Conservation (phyloP, 2,113 vertebrate genomes). For the Petaurus breviceps region DNA sequence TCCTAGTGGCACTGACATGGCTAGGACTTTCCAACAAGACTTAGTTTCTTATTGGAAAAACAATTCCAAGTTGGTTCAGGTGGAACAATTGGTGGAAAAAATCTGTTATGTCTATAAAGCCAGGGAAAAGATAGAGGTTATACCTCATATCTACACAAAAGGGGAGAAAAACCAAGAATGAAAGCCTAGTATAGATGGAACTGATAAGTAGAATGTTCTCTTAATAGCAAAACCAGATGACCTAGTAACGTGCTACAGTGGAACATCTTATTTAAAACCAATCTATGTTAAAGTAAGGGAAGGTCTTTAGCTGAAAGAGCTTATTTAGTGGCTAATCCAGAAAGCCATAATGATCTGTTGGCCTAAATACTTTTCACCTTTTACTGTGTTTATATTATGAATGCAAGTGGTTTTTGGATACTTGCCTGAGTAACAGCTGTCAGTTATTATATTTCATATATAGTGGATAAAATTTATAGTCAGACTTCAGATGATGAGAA, state of each 20-base stretch:
- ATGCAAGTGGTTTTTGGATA: background rate
- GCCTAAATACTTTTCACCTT: slow-evolving; percentile 2
- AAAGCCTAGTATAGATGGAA: background rate
- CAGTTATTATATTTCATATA: background rate
- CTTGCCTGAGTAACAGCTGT: background rate
- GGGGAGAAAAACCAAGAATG: slow-evolving; percentile 10
- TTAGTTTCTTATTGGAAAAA: background rate
- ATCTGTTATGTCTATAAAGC: slow-evolving; percentile 22
- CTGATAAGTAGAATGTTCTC: slow-evolving; percentile 8
- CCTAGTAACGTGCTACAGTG: background rate
- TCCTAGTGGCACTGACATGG: background rate
- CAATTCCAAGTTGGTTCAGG: slow-evolving; percentile 10
- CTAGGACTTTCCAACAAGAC: background rate
- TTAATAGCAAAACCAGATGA: slow-evolving; percentile 34
- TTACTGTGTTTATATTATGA: slow-evolving; percentile 1
- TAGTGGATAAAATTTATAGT: background rate
- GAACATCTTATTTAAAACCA: slow-evolving; percentile 9
- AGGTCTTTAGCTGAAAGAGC: background rate
- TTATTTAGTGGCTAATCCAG: slow-evolving; percentile 31
- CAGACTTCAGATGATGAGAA: slow-evolving; percentile 1
- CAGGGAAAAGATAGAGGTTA: slow-evolving; percentile 16
- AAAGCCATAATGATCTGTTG: slow-evolving; percentile 16
- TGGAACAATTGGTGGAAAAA: background rate
- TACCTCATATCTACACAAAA: slow-evolving; percentile 32
- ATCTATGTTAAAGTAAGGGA: background rate